Base-by-base conservation (phyloP, 2,888 invertebrate species). In the Erynnis tages region DNA sequence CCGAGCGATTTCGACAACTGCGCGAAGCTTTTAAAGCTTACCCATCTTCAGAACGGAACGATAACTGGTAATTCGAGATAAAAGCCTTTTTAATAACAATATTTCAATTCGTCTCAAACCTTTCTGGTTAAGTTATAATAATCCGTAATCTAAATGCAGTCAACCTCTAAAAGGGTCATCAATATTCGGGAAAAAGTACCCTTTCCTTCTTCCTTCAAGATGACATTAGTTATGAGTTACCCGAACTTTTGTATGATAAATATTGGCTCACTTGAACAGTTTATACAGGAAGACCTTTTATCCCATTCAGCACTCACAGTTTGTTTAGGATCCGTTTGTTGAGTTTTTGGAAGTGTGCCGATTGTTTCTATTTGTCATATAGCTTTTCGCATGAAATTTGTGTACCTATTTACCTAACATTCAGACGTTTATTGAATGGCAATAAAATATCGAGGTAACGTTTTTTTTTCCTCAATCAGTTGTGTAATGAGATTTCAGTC, bases 1-100 rank as follows among this genome's bases (percentile, higher is more conserved):
- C 65, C 64, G 65, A 76, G 77, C 74, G 68, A 68, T 78, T 71
- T 70, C 64, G 58, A 67, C 65, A 66, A 74, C 70, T 73, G 67
- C 62, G 69, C 63, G 57, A 71, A 67, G 67, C 69, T 72, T 71
- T 71, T 63, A 72, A 66, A 63, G 66, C 56, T 59, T 59, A 50
- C 35, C 43, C 23, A 34, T 34, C 45, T 32, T 23, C 19, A 35
- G 19, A 19, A 35, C 32, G 43, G 19, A 19, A 35, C 32, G 43
- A 35, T 50, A 50, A 34, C 50, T 50, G 43, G 43, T 27, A 50
- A 35, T 41, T 35, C 43, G 43, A 50, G 43, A 43, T 50, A 50
- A 50, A 50, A 43, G 50, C 43, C 27, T 50, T 43, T 46, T 58
- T 53, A 49, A 37, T 43, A 50, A 50, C 43, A 50, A 50, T 43